These are phyloP conservation scores for Cyprinodon tularosa DNA, from an alignment of 2,113 vertebrate species.

Conservation along the genomic window DNA sequence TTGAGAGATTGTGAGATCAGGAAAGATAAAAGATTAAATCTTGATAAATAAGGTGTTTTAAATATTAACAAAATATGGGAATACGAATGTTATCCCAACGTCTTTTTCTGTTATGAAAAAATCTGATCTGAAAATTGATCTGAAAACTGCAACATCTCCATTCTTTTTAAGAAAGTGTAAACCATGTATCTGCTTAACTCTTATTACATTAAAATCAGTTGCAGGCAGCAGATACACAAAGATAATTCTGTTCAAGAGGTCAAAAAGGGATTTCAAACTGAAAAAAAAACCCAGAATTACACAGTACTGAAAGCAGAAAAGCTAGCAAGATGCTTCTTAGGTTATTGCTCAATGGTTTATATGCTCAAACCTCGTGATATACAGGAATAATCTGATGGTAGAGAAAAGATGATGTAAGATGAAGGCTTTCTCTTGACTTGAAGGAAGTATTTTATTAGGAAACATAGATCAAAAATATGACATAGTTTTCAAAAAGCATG, in stretches of 20 bases:
- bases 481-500: not conserved
- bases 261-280: not conserved
- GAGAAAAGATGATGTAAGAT: not conserved
- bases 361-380: not conserved
- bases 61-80: not conserved
- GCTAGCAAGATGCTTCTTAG: not conserved
- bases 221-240: not conserved
- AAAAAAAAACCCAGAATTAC: not conserved
- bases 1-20: not conserved
- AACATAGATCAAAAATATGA: not conserved
- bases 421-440: not conserved
- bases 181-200: not conserved
- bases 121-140: not conserved
- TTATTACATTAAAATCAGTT: not conserved
- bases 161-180: not conserved
- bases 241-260: not conserved
- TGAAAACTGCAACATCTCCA: not conserved
- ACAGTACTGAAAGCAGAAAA: not conserved
- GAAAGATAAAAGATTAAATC: not conserved
- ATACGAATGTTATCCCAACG: not conserved
- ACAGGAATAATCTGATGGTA: not conserved
- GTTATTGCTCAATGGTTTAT: not conserved
- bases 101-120: not conserved
- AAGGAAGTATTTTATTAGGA: not conserved
- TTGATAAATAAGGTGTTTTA: not conserved